These are phyloP conservation scores for Stegodyphus dumicola DNA, from an alignment of 1,140 invertebrate genomes.

Conservation along the genomic window DNA sequence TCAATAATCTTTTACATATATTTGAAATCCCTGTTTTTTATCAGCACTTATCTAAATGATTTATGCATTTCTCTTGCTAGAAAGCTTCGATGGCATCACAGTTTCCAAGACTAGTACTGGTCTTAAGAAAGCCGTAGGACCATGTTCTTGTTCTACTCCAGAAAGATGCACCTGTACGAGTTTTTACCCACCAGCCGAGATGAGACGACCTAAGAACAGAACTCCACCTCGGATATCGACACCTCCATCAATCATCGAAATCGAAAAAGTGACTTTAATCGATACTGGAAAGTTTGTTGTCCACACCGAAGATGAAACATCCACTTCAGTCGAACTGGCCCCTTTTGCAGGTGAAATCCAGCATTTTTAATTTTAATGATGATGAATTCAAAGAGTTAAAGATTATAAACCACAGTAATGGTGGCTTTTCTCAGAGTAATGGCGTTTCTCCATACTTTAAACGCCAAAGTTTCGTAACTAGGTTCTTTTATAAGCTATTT, in stretches of 20 bases:
- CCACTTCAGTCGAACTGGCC: background rate
- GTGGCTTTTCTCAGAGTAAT: background rate
- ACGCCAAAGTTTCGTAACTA: background rate
- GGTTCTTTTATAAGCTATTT: background rate
- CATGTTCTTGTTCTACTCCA: constrained; percentile 1
- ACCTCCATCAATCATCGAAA: no score
- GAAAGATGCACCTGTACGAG: constrained; percentile 1
- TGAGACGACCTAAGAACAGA: background rate
- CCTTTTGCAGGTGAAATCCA: constrained; percentile 51
- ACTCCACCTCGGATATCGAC: background rate
- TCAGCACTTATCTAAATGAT: background rate
- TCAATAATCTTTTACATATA: background rate
- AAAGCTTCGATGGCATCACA: background rate
- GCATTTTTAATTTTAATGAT: background rate
- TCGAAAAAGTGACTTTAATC: background rate
- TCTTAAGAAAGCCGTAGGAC: background rate
- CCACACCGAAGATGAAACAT: background rate
- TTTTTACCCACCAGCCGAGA: background rate
- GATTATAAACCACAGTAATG: background rate
- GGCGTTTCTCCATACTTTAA: background rate
- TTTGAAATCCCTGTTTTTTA: background rate
- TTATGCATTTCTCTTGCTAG: background rate
- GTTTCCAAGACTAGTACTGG: background rate
- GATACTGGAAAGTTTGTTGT: background rate
- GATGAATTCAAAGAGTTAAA: background rate